Base-by-base conservation (phyloP, 2,888 invertebrate species). In the Beris morrisii region DNA sequence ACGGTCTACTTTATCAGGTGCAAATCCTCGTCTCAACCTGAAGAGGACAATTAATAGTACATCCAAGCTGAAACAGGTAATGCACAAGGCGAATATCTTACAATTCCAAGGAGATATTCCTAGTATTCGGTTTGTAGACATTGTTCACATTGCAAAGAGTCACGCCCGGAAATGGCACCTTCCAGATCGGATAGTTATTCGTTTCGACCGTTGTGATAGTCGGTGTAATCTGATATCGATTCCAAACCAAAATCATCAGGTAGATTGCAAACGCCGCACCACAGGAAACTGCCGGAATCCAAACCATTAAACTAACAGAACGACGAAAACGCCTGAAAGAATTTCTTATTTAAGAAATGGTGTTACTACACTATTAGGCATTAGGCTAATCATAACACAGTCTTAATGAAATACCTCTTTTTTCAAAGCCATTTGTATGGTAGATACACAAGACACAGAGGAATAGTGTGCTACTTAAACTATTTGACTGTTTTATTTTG, bases 131-230 rank as follows among this genome's bases (percentile, higher is more conserved):
- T 32, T 77, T 80, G 0, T 87, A 87, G 9, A 88, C 81, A 44
- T 83, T 77, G 74, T 88, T 88, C 50, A 86, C 77, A 72, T 85
- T 83, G 73, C 88, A 88, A 61, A 88, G 78, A 0, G 88, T 87
- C 0, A 88, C 83, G 0, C 86, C 86, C 7, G 88, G 88, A 75
- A 87, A 88, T 0, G 85, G 84, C 54, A 86, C 84, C 71, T 87
- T 85, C 86, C 87, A 88, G 65, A 88, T 86, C 0, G 86, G 84
- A 65, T 84, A 83, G 73, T 87, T 86, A 0, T 85, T 87, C 54
- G 85, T 84, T 70, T 86, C 85, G 70, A 84, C 83, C 9, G 73
- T 74, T 7, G 74, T 74, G 11, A 75, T 73, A 0, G 75, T 75
- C 4, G 76, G 75, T 38, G 74, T 73, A 4, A 67, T 67, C 6